Conservation (phyloP, 1,140 invertebrate species). For the Drosophila ercepeae region DNA sequence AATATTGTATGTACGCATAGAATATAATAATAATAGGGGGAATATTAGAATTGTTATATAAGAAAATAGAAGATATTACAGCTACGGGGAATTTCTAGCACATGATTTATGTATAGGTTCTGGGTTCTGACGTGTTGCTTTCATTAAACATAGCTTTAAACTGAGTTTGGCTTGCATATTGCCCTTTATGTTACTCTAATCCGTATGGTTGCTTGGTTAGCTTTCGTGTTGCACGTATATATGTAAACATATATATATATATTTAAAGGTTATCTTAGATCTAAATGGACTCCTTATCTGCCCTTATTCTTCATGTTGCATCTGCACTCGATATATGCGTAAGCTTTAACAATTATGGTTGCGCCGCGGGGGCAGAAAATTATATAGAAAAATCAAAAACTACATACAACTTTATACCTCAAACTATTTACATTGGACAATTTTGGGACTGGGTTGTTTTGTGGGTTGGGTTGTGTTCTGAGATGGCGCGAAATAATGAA, state of each 20-base stretch:
- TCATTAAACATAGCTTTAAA: conserved; percentile 49
- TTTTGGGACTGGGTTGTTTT: conserved; percentile 13
- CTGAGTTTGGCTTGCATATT: conserved; percentile 76
- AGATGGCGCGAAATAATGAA: neutral
- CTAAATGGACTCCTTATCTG: conserved; percentile 35
- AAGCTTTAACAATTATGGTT: conserved; percentile 71
- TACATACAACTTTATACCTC: conserved; percentile 47
- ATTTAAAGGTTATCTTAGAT: conserved; percentile 43
- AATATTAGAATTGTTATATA: conserved; percentile 62
- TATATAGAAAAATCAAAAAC: conserved; percentile 57
- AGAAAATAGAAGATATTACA: conserved; percentile 41
- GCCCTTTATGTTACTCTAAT: conserved; percentile 45
- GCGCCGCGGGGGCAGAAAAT: conserved; percentile 48
- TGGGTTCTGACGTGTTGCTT: conserved; percentile 29
- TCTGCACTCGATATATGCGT: conserved; percentile 38
- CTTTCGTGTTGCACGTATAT: conserved; percentile 57
- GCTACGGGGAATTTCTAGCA: conserved; percentile 46
- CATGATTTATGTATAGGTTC: conserved; percentile 47
- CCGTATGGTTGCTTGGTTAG: conserved; percentile 54
- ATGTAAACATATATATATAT: conserved; percentile 54
- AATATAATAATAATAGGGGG: conserved; percentile 29
- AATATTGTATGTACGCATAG: conserved; percentile 50
- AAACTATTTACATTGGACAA: conserved; percentile 79
- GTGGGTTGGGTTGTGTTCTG: neutral
- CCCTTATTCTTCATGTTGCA: conserved; percentile 40